Evolutionary conservation across 2,113 vertebrate species (phyloP), one percentile per base, ranked within the genome.

Genomic region (Paedocypris sp.): DNA sequence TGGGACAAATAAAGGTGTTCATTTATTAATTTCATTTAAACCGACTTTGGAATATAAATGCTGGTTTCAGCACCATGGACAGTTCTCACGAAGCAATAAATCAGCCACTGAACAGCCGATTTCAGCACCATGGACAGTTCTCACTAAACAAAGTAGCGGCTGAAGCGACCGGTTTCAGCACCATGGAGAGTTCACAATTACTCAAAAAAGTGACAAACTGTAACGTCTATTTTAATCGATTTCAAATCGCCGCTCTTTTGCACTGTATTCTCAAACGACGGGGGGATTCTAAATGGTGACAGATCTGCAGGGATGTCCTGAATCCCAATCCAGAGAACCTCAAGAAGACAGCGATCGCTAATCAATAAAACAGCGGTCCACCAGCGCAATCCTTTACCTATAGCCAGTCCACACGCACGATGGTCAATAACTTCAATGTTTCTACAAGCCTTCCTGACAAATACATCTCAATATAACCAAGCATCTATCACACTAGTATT

Each of bases 101-200:
- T n/a, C n/a, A n/a, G n/a, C n/a, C n/a, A 7, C 23, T 7, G 41
- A 13, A 42, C 12, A n/a, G 19, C 38, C 7, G 1, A 3, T 36
- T 73, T 66, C 71, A 75, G 77, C 16, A 75, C 71, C 68, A 50
- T 1, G 52, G 68, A 72, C 60, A 74, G 71, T 50, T 11, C 15
- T 29, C 9, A 4, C 1, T n/a, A 41, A n/a, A 8, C 19, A 20
- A 4, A 15, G n/a, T n/a, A n/a, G n/a, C n/a, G n/a, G n/a, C n/a
- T n/a, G n/a, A n/a, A 13, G 32, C 12, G 9, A n/a, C 38, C 7
- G 1, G 3, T 36, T 73, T 66, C 71, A 75, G 77, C 16, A 75
- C 71, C 68, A 50, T 1, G 52, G 68, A 72, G 58, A 74, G 71
- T 50, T 11, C 15, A 22, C 9, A 4, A n/a, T n/a, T n/a, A n/a